These are phyloP conservation scores for Pocillopora grandis DNA, from an alignment of 92 coral and sea anemone genomes.

Conservation along the genomic window DNA sequence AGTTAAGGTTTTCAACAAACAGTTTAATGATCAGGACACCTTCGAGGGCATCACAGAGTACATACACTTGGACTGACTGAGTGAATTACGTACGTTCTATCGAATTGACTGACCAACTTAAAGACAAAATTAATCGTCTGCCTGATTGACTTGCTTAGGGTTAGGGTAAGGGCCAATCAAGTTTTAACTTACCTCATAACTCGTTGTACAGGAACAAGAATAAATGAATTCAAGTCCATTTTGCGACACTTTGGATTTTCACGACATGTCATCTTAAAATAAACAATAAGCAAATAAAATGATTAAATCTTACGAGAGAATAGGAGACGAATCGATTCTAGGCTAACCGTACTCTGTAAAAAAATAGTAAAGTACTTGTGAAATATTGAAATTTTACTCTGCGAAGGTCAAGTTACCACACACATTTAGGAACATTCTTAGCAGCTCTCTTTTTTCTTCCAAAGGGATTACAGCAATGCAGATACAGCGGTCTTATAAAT, in stretches of 20 bases:
- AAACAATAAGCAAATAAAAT: too few species aligned
- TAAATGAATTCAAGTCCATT: slow-evolving; percentile 97
- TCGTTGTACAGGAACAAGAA: slow-evolving; percentile 92
- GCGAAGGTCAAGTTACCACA: slow-evolving; percentile 6
- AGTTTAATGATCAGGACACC: too few species aligned
- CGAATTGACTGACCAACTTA: too few species aligned
- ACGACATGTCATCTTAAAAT: slow-evolving; percentile 67
- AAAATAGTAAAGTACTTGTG: too few species aligned
- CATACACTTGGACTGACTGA: too few species aligned
- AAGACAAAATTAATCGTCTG: too few species aligned
- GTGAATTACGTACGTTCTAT: too few species aligned
- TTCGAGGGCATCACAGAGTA: too few species aligned
- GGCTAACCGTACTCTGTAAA: background rate
- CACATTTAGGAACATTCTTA: slow-evolving; percentile 83
- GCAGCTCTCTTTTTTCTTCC: slow-evolving; percentile 89
- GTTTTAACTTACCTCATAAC: slow-evolving; percentile 84
- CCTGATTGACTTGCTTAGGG: background rate
- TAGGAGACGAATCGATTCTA: background rate
- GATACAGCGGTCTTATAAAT: slow-evolving; percentile 63
- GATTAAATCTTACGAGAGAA: background rate
- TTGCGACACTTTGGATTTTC: slow-evolving; percentile 97
- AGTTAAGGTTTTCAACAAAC: too few species aligned
- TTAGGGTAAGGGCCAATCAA: background rate
- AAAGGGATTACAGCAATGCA: slow-evolving; percentile 76
- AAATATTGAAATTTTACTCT: too few species aligned